Conservation (phyloP, 2,888 invertebrate species). For the Merodon equestris region DNA sequence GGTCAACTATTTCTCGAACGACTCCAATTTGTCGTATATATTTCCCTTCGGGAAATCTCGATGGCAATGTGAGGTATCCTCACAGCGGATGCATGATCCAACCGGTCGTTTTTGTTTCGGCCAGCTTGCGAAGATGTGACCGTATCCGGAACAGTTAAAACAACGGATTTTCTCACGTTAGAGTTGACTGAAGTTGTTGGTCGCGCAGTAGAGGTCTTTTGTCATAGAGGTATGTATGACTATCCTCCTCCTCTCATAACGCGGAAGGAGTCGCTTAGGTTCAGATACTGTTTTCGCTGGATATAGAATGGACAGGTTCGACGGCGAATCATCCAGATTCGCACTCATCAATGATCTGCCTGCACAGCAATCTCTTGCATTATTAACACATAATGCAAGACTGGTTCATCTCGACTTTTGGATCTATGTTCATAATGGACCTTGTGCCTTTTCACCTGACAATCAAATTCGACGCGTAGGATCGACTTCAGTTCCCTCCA, state of each 20-base stretch:
- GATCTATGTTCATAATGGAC: neutral
- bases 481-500: too few species aligned
- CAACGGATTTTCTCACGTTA: neutral
- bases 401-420: neutral
- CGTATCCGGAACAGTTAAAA: constrained; percentile 14
- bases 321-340: neutral
- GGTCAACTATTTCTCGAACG: too few species aligned
- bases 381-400: constrained; percentile 5
- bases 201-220: neutral
- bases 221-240: constrained; percentile 25
- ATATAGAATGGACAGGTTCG: neutral
- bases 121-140: neutral
- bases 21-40: too few species aligned
- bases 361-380: constrained; percentile 20
- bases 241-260: constrained; percentile 6
- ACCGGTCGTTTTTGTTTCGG: constrained; percentile 9
- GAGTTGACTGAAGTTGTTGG: too few species aligned
- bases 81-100: too few species aligned
- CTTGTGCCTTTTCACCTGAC: neutral
- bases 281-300: constrained; percentile 1
- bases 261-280: neutral
- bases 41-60: neutral
- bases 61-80: constrained; percentile 7
- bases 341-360: neutral
- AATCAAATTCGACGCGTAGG: too few species aligned